Base-by-base conservation (phyloP, 2,888 invertebrate genomes). In the Epinotia nisella region DNA sequence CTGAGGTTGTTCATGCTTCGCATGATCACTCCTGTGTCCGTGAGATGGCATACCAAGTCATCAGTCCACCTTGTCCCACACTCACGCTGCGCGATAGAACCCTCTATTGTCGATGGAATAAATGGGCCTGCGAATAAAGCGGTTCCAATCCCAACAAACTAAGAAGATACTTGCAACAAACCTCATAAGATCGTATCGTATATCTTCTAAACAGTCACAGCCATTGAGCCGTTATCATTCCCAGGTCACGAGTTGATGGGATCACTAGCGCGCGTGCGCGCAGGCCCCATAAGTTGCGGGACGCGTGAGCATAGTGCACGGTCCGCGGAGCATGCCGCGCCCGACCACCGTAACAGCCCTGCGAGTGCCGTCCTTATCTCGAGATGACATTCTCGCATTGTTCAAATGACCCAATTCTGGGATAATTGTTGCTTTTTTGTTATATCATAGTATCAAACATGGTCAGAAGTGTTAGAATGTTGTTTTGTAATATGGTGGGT, bases 221-320 rank as follows among this genome's bases (percentile, higher is more conserved):
- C 11, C 29, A 62, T 29, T n/a, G 62, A 62, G 62, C 21, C 45
- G 49, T 62, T 61, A 1, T n/a, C 2, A 61, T 49, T 62, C 24
- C 29, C 29, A 41, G 56, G 21, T 45, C 66, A 67, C 58, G 24
- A 65, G 51, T 53, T 59, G 35, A 58, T 71, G 49, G 58, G 58
- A 29, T 59, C 67, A 29, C 29, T 7, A 17, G 59, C 19, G 58
- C 67, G 67, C 67, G 69, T 60, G 69, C 49, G 68, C 39, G 29
- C 24, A 66, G 56, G 58, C 58, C 75, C 77, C 80, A 78, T 80
- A 79, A 75, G 66, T 70, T 51, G 74, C 64, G 49, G 69, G 71
- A 49, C 49, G 71, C 82, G 82, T 79, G 82, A 74, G 82, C 83
- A 82, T 84, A 82, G 85, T 83, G 80, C 83, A 79, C 82, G 80